These are phyloP conservation scores for Yasuhikotakia modesta DNA, from an alignment of 2,797 vertebrate genomes.

Conservation along the genomic window DNA sequence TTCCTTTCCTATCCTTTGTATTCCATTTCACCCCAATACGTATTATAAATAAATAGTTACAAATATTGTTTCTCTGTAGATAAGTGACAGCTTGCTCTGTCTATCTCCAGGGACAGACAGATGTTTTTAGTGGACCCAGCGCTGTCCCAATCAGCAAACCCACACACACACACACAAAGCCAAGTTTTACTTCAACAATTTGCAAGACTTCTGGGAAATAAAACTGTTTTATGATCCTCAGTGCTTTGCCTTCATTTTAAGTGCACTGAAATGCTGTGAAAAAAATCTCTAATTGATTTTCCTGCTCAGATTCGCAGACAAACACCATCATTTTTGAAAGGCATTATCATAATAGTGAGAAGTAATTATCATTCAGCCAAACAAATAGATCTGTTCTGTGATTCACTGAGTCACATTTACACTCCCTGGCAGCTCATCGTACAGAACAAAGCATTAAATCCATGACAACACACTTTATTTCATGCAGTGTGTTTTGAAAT, in stretches of 20 bases:
- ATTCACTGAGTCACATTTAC: constrained; percentile 12
- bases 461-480: not conserved
- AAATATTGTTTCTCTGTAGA: not conserved
- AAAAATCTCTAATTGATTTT: constrained; percentile 10
- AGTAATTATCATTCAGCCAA: constrained; percentile 40
- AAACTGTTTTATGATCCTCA: not conserved
- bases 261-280: not conserved
- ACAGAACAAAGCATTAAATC: constrained; percentile 1
- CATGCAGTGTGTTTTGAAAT: not conserved
- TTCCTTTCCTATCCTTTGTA: not conserved
- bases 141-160: not conserved
- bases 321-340: constrained; percentile 16
- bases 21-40: not conserved
- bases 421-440: constrained; percentile 12
- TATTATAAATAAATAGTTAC: not conserved
- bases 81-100: constrained; percentile 1
- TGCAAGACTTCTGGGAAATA: not conserved
- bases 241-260: constrained; percentile 6
- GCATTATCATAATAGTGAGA: constrained; percentile 17
- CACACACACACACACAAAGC: not conserved
- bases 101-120: constrained; percentile 5
- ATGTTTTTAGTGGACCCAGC: constrained; percentile 17
- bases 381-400: constrained; percentile 32
- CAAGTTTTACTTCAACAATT: not conserved
- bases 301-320: not conserved